Percentiles rank a stretch among this genome's conserved stretches.
Conservation (phyloP, 2,113 vertebrate genomes). For the Microcebus jonahi region DNA sequence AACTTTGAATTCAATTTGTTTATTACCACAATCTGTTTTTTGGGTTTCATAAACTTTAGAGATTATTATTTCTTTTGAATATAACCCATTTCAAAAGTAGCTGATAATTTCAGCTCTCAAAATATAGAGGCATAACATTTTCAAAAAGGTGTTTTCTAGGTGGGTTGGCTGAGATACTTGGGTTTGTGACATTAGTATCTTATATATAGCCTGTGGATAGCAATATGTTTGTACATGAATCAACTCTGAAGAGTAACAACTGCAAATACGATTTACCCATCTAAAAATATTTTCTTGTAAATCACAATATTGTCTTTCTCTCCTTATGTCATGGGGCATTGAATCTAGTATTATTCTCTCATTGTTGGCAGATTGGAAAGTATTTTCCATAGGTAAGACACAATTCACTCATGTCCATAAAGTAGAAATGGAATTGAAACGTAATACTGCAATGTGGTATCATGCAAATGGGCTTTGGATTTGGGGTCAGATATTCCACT, state of each 20-base stretch:
- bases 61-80: background rate
- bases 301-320: background rate
- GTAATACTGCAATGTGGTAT: background rate
- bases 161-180: background rate
- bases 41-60: constrained; percentile 2
- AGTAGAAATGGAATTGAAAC: background rate
- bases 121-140: background rate
- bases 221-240: background rate
- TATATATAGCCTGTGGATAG: background rate
- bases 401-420: background rate
- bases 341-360: background rate
- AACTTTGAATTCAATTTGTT: background rate
- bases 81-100: constrained; percentile 28
- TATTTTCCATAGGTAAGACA: background rate
- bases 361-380: background rate
- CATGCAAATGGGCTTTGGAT: background rate
- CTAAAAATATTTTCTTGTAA: background rate
- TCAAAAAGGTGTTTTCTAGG: background rate
- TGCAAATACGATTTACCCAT: background rate
- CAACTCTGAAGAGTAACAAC: background rate
- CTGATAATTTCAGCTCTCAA: background rate
- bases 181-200: background rate
- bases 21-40: background rate
- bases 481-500: background rate
- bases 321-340: background rate